phyloP scores from a whole-genome alignment of 2,113 vertebrate genomes.

The Epinephelus cyanopodus region DNA sequence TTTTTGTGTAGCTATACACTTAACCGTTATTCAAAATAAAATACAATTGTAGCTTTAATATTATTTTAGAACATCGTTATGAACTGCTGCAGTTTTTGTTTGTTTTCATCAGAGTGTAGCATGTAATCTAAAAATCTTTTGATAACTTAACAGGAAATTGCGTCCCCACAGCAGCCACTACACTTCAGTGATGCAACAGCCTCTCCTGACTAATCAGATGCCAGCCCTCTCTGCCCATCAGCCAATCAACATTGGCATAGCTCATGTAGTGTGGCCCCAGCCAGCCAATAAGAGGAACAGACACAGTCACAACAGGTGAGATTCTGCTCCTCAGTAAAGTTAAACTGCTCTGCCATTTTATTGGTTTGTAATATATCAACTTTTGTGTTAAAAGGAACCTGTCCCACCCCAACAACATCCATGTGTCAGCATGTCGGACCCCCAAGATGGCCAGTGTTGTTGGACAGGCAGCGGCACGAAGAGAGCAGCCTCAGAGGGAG shows the following conservation, averaged over 20 bases:
- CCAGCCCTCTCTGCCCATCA: slow-evolving; percentile 91
- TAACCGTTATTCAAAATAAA: no score
- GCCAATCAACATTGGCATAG: slow-evolving; percentile 95
- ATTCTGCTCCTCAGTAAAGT: neutral
- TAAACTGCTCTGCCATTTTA: neutral
- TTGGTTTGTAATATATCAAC: slow-evolving; percentile 4
- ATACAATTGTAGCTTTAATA: neutral
- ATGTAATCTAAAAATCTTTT: neutral
- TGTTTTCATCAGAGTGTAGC: neutral
- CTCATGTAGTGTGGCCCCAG: slow-evolving; percentile 97
- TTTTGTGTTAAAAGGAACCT: slow-evolving; percentile 72
- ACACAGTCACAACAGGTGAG: slow-evolving; percentile 92
- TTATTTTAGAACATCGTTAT: neutral
- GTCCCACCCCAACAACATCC: slow-evolving; percentile 88
- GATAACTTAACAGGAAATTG: slow-evolving; percentile 86
- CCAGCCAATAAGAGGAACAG: slow-evolving; percentile 91
- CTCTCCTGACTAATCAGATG: slow-evolving; percentile 94
- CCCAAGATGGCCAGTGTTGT: slow-evolving; percentile 88
- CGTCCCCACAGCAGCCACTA: slow-evolving; percentile 91
- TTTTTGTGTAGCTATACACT: no score
- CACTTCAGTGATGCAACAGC: slow-evolving; percentile 90
- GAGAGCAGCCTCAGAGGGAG: slow-evolving; percentile 53
- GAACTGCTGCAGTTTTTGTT: neutral
- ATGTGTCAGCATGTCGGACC: slow-evolving; percentile 87
- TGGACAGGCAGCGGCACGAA: slow-evolving; percentile 76